phyloP scores from a whole-genome alignment of 2,888 invertebrate genomes.

The Sclerodermus sp. region DNA sequence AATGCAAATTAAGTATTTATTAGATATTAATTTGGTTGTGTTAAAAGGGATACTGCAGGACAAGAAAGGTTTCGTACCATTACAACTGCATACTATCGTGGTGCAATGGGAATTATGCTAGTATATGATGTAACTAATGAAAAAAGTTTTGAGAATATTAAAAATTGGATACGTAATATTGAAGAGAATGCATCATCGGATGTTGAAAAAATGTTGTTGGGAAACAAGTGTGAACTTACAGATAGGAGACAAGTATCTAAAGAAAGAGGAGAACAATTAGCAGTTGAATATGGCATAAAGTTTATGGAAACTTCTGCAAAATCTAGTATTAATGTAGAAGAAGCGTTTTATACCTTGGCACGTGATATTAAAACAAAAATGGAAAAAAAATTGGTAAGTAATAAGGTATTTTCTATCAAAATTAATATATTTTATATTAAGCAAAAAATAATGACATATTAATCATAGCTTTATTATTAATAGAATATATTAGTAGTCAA shows the following conservation, averaged over 20 bases:
- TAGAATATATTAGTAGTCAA: not conserved
- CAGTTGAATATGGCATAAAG: constrained; percentile 97
- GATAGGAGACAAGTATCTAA: constrained; percentile 93
- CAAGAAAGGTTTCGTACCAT: constrained; percentile 99
- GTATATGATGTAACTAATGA: constrained; percentile 99
- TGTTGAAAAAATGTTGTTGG: constrained; percentile 98
- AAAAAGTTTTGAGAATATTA: constrained; percentile 98
- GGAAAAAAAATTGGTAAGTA: constrained; percentile 94
- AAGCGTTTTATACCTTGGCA: constrained; percentile 95
- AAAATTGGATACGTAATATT: constrained; percentile 99
- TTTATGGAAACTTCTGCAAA: constrained; percentile 99
- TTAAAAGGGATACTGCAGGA: constrained; percentile 94
- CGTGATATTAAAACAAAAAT: constrained; percentile 97
- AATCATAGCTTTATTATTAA: not conserved
- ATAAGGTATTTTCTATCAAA: not conserved
- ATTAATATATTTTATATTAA: not conserved
- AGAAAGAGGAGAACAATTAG: constrained; percentile 95
- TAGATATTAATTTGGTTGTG: not conserved
- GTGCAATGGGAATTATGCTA: constrained; percentile 99
- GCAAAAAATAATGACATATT: not conserved
- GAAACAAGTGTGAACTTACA: constrained; percentile 98
- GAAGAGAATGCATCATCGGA: constrained; percentile 99
- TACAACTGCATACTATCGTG: constrained; percentile 99
- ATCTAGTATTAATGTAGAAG: constrained; percentile 96
- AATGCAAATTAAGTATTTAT: constrained; percentile 6